Evolutionary conservation across 1,140 invertebrate genomes (phyloP).

Genomic region (Neotoxoptera formosana): DNA sequence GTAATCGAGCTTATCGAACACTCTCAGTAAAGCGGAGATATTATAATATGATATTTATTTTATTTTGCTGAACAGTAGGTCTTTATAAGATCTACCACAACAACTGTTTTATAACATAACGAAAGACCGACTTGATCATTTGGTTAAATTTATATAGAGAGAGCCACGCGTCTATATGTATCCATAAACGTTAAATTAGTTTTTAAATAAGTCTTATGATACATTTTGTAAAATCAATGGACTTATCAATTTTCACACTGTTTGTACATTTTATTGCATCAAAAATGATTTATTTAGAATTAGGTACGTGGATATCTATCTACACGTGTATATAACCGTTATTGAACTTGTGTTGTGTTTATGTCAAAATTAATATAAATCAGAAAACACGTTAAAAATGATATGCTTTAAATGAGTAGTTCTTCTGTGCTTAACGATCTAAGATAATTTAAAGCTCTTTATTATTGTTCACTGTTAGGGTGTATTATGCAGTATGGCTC

Average conservation of each 20-base stretch:
- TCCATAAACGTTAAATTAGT: neutral
- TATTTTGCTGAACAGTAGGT: neutral
- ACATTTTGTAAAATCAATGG: neutral
- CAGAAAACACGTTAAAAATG: neutral
- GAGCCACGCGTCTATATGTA: no score
- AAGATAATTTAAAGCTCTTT: no score
- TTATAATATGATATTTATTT: neutral
- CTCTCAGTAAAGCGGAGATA: neutral
- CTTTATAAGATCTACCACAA: neutral
- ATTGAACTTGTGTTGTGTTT: neutral
- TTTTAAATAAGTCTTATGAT: no score
- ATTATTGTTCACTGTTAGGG: no score
- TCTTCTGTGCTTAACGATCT: no score
- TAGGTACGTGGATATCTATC: no score
- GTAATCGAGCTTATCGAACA: neutral
- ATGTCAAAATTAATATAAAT: neutral
- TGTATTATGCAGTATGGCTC: no score
- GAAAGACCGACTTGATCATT: no score
- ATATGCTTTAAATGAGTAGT: neutral
- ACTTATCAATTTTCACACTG: neutral
- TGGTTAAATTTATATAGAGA: no score
- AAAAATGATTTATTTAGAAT: neutral
- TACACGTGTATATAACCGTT: no score
- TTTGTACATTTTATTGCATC: neutral
- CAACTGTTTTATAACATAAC: neutral